Evolutionary conservation across 2,113 vertebrate species (phyloP).

Genomic region (Henicopernis longicauda): DNA sequence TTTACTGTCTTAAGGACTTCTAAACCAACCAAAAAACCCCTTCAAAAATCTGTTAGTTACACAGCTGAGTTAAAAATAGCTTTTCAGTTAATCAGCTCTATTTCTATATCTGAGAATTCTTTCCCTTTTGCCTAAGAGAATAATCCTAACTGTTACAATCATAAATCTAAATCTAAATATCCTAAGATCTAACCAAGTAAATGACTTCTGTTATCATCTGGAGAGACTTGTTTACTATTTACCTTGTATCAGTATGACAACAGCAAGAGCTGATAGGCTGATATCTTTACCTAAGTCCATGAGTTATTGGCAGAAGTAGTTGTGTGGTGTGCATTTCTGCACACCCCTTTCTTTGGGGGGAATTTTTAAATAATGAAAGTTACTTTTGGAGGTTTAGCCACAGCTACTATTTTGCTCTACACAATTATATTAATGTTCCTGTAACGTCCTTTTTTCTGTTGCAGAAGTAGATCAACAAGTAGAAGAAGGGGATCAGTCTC

Average conservation of each 20-base stretch:
- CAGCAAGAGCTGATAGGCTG: background rate
- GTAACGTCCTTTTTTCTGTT: background rate
- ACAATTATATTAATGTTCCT: background rate
- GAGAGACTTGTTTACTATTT: background rate
- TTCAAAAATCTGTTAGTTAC: background rate
- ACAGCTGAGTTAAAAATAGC: background rate
- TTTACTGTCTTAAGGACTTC: background rate
- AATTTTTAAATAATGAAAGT: background rate
- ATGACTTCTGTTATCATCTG: background rate
- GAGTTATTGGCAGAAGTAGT: background rate
- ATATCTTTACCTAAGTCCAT: background rate
- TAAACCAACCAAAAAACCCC: background rate
- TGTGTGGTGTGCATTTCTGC: background rate
- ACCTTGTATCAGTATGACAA: accelerated
- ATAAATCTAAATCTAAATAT: background rate
- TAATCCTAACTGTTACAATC: background rate
- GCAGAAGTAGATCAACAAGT: slow-evolving; percentile 83
- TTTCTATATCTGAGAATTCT: background rate
- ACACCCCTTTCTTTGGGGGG: background rate
- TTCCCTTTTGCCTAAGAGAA: background rate
- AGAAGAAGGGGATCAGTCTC: slow-evolving; percentile 85
- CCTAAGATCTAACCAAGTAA: background rate
- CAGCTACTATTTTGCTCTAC: background rate
- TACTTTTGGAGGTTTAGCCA: background rate
- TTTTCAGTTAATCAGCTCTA: background rate